Evolutionary conservation across 2,113 vertebrate species (phyloP).

Genomic region (Zonotrichia leucophrys): DNA sequence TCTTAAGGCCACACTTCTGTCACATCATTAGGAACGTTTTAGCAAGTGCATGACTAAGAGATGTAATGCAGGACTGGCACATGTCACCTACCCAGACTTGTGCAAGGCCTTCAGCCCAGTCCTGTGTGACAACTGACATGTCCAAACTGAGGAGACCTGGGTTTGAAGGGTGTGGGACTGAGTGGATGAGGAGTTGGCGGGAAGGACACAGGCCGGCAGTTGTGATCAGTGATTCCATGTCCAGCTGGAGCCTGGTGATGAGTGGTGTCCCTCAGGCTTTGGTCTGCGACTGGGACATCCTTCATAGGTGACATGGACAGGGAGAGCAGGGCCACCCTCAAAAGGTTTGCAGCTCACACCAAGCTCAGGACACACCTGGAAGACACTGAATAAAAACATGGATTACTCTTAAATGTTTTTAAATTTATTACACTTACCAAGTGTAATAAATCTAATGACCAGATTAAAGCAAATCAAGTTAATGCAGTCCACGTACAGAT

Average conservation of each 20-base stretch:
- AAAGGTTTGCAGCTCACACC: background rate
- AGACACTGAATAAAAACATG: background rate
- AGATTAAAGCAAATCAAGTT: background rate
- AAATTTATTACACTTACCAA: background rate
- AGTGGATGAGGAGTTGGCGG: background rate
- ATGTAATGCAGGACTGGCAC: background rate
- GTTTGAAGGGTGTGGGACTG: background rate
- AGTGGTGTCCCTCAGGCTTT: background rate
- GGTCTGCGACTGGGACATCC: background rate
- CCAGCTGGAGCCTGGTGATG: background rate
- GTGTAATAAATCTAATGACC: background rate
- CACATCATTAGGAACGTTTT: background rate
- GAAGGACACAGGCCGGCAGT: no score
- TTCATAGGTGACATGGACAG: background rate
- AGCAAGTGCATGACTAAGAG: background rate
- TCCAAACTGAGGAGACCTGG: background rate
- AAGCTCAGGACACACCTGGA: background rate
- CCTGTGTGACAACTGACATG: fast-evolving
- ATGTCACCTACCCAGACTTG: background rate
- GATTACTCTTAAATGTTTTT: background rate
- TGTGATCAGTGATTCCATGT: background rate
- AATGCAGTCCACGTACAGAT: background rate
- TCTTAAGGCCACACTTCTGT: background rate
- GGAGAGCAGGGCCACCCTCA: background rate
- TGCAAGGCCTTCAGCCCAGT: background rate